phyloP scores from a whole-genome alignment of 2,113 vertebrate species.

The mouse (Mus musculus) region DNA sequence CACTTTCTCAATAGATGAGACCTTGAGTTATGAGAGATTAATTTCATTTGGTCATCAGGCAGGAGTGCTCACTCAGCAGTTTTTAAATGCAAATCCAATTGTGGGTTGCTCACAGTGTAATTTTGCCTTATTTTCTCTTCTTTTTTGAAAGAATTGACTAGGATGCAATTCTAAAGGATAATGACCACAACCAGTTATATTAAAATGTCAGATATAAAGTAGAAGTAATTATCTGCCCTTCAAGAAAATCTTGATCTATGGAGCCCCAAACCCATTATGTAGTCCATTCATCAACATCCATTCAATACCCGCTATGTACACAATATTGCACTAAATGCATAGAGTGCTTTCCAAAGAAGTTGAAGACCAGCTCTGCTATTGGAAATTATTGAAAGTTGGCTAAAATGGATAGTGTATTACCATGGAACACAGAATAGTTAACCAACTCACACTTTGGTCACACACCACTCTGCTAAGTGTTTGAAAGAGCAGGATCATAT shows the following conservation, averaged over 20 bases:
- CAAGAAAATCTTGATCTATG: slow-evolving; percentile 80
- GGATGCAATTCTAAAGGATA: slow-evolving; percentile 77
- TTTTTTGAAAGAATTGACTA: slow-evolving; percentile 77
- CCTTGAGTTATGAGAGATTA: slow-evolving; percentile 74
- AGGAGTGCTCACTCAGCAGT: slow-evolving; percentile 74
- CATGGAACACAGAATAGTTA: not conserved
- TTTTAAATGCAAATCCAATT: slow-evolving; percentile 83
- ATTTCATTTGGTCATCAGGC: slow-evolving; percentile 72
- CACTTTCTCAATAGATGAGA: slow-evolving; percentile 33
- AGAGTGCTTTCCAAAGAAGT: slow-evolving; percentile 41
- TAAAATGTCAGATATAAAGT: slow-evolving; percentile 80
- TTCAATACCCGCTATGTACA: slow-evolving; percentile 75
- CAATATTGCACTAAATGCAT: slow-evolving; percentile 58
- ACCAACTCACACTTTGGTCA: not conserved
- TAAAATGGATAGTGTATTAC: slow-evolving; percentile 24
- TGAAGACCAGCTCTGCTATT: slow-evolving; percentile 34
- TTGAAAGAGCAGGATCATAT: slow-evolving; percentile 3
- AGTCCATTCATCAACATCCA: slow-evolving; percentile 77
- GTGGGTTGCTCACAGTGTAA: slow-evolving; percentile 78
- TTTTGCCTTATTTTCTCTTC: slow-evolving; percentile 79
- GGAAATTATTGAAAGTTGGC: not conserved
- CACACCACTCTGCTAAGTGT: not conserved
- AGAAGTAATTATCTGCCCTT: slow-evolving; percentile 81
- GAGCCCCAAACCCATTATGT: slow-evolving; percentile 68
- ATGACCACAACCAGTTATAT: slow-evolving; percentile 77